These are phyloP conservation scores for Argyrosomus japonicus DNA, from an alignment of 2,113 vertebrate species.

Conservation along the genomic window DNA sequence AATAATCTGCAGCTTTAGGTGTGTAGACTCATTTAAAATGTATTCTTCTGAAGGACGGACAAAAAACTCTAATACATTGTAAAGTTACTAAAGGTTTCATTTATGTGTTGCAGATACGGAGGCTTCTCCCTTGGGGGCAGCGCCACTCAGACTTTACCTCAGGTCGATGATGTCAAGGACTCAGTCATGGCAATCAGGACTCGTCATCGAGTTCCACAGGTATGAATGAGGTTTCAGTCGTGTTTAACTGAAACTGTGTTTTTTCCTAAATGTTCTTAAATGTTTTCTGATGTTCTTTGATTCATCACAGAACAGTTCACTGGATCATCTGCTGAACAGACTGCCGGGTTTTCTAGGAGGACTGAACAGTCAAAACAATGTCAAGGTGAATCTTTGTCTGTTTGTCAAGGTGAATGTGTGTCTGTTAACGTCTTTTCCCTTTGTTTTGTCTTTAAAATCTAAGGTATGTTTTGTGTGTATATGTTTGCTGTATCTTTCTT, in stretches of 20 bases:
- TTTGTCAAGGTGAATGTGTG: not conserved
- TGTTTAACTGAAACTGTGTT: not conserved
- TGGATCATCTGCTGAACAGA: constrained; percentile 82
- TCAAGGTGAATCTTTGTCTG: constrained; percentile 85
- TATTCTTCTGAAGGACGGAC: not conserved
- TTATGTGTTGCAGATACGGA: constrained; percentile 85
- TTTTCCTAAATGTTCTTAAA: not conserved
- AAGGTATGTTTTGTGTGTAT: not conserved
- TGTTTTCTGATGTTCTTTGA: constrained; percentile 1
- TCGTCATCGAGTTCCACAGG: constrained; percentile 78
- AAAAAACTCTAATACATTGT: not conserved
- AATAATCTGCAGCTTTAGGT: not conserved
- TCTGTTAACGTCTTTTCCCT: not conserved
- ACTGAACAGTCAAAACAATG: constrained; percentile 82
- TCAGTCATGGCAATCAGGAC: constrained; percentile 76
- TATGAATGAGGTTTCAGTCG: constrained; percentile 34
- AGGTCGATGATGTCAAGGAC: constrained; percentile 62
- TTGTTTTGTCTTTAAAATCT: not conserved
- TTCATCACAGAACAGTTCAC: constrained; percentile 82
- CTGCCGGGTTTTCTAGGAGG: constrained; percentile 81
- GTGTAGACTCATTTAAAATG: not conserved
- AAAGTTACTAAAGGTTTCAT: not conserved
- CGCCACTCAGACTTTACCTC: constrained; percentile 69
- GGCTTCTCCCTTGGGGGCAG: constrained; percentile 89
- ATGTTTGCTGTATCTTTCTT: not conserved